Evolutionary conservation across 2,797 vertebrate genomes (phyloP), one percentile per base, ranked within the genome.

Genomic region (Rhinichthys osculus): DNA sequence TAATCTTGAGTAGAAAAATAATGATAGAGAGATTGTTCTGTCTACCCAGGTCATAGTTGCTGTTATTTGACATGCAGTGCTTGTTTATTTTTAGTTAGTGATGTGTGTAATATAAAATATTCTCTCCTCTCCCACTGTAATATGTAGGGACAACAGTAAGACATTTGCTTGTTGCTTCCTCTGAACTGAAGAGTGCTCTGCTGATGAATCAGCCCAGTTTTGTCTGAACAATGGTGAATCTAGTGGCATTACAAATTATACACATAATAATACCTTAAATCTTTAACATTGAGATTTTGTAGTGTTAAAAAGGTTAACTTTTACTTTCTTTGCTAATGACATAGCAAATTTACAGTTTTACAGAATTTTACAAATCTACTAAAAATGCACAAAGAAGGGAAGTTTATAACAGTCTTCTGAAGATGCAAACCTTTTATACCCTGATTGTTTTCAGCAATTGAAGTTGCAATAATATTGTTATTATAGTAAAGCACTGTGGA

Each of bases 361-460:
- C 14, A 30, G 13, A 66, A 33, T 66, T 66, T 1, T 33, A 33
- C 14, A 66, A 33, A 33, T 66, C 7, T 66, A 17, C 62, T 6
- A 30, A 59, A 30, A 64, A 64, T 16, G 3, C 2, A 30, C 13
- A 64, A 30, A 30, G 13, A 64, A 30, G 2, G 13, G 14, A 66
- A 3, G 62, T 33, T 27, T 62, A 27, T 30, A 33, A 64, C 27
- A 30, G 62, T 30, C 1, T 16, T 14, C 13, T 30, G 62, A 66
- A 33, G 62, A 64, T 44, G 3, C 27, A 70, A 40, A 38, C 19
- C 35, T 11, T 80, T 33, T 50, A 80, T 50, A 4, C 17, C 7
- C 27, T 47, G 40, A 80, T 67, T 50, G 33, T 80, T 80, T 30
- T 33, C 19, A 50, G 62, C 78, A 66, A 76, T 66, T 66, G 42